phyloP scores from a whole-genome alignment of 1,140 invertebrate species.

The Acarapis woodi region DNA sequence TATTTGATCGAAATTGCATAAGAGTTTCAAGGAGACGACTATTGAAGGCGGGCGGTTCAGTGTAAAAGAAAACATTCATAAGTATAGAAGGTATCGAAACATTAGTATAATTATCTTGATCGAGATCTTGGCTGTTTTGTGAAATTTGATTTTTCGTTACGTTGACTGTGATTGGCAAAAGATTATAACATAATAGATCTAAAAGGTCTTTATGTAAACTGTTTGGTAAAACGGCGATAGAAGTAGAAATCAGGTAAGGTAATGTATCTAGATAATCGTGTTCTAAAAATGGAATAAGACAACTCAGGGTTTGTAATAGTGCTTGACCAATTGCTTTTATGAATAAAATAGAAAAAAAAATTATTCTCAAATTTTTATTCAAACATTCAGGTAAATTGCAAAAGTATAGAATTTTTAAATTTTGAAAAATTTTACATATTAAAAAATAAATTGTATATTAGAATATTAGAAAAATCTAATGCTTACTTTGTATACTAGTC shows the following conservation, averaged over 20 bases:
- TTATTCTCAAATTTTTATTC: too few species aligned
- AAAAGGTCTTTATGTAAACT: constrained; percentile 78
- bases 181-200: constrained; percentile 76
- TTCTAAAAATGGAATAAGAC: constrained; percentile 79
- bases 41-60: constrained; percentile 65
- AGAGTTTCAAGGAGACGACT: constrained; percentile 77
- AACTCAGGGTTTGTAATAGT: constrained; percentile 58
- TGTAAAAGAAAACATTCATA: constrained; percentile 92
- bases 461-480: not conserved
- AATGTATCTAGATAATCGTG: constrained; percentile 80
- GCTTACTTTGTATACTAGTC: constrained; percentile 41
- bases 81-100: constrained; percentile 78
- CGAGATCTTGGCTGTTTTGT: not conserved
- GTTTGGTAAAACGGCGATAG: constrained; percentile 62
- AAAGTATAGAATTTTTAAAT: not conserved
- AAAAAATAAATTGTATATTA: constrained; percentile 3
- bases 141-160: constrained; percentile 15
- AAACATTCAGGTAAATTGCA: not conserved
- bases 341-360: constrained; percentile 12
- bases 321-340: constrained; percentile 66
- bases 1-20: constrained; percentile 61
- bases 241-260: constrained; percentile 71
- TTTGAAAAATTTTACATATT: constrained; percentile 1
- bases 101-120: constrained; percentile 30
- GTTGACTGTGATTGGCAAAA: constrained; percentile 75